Percentiles rank a stretch among this genome's conserved stretches.
Conservation (phyloP, 2,797 vertebrate genomes). For the Danio aesculapii region DNA sequence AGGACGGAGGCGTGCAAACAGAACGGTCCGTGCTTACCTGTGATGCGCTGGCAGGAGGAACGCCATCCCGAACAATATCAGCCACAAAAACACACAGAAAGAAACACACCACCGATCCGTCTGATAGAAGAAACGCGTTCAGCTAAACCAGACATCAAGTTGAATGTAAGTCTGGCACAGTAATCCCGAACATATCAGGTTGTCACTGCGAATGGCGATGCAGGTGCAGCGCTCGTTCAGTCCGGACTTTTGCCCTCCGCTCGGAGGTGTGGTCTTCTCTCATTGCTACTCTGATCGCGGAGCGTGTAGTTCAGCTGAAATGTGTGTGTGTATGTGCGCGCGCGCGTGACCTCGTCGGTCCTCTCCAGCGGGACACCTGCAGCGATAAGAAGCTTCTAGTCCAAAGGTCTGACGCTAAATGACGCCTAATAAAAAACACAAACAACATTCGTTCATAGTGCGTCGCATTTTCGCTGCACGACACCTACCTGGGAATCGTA, state of each 20-base stretch:
- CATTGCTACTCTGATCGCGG: slow-evolving; percentile 44
- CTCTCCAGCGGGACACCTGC: slow-evolving; percentile 42
- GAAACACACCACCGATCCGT: slow-evolving; percentile 9
- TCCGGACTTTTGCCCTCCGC: slow-evolving; percentile 54
- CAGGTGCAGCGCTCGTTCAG: slow-evolving; percentile 50
- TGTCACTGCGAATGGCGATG: slow-evolving; percentile 17
- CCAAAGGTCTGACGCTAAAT: slow-evolving; percentile 14
- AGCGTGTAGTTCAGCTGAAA: slow-evolving; percentile 17
- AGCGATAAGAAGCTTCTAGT: slow-evolving; percentile 25
- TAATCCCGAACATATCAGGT: slow-evolving; percentile 19
- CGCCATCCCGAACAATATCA: slow-evolving; percentile 26
- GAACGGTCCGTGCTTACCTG: slow-evolving; percentile 37
- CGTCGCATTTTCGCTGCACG: neutral
- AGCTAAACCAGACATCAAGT: slow-evolving; percentile 27
- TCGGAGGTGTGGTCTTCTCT: slow-evolving; percentile 48
- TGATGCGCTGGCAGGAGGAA: slow-evolving; percentile 1
- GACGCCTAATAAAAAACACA: slow-evolving; percentile 12
- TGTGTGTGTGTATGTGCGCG: neutral
- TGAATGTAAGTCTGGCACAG: neutral
- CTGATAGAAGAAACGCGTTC: neutral
- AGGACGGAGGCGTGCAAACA: neutral
- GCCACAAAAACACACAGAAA: slow-evolving; percentile 2
- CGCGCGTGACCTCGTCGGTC: slow-evolving; percentile 30
- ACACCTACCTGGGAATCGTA: neutral
- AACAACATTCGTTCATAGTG: neutral